Conservation (phyloP, 2,797 vertebrate genomes). For the Meriones psammophilus region DNA sequence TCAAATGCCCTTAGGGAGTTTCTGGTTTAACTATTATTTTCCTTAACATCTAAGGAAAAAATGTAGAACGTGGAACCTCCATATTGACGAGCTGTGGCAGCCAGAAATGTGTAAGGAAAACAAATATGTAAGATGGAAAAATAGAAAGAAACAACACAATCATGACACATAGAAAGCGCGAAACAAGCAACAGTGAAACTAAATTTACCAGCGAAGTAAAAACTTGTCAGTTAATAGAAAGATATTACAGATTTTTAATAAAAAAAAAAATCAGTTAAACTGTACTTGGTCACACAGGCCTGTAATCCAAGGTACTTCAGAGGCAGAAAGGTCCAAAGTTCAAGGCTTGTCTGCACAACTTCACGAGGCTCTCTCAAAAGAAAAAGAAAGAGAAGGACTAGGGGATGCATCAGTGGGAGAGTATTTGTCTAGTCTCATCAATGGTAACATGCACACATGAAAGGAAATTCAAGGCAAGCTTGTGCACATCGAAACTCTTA, state of each 20-base stretch:
- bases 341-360: background rate
- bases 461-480: no score
- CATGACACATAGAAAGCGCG: background rate
- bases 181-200: background rate
- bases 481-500: background rate
- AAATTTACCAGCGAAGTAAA: background rate
- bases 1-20: background rate
- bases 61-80: background rate
- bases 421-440: background rate
- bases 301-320: background rate
- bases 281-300: background rate
- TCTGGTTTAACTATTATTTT: background rate
- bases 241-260: background rate
- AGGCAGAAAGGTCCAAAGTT: background rate
- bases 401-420: background rate
- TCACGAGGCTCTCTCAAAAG: background rate
- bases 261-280: background rate
- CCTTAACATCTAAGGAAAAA: background rate
- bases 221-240: constrained; percentile 28
- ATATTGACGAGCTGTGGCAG: background rate
- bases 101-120: constrained; percentile 1
- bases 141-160: background rate
- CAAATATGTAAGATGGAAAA: background rate
- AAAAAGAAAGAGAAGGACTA: background rate
- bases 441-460: background rate